Conservation (phyloP, 2,888 invertebrate genomes). For the Alviniconcha strummeri region DNA sequence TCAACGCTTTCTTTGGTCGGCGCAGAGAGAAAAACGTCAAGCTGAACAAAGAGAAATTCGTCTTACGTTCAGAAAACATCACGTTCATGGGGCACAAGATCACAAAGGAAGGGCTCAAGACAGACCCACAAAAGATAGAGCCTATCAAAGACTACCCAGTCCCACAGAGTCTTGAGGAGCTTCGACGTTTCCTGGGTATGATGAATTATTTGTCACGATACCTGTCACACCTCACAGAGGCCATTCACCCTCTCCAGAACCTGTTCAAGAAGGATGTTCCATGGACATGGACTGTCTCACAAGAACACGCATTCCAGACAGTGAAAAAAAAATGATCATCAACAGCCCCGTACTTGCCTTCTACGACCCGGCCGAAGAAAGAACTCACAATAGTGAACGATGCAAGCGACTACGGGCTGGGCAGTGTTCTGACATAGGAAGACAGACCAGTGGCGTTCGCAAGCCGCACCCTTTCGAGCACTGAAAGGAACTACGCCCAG, state of each 20-base stretch:
- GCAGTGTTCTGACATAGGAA: slow-evolving; percentile 44
- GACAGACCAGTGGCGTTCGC: slow-evolving; percentile 42
- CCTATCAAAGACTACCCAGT: slow-evolving; percentile 41
- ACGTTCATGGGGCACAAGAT: slow-evolving; percentile 43
- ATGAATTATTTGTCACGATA: no score
- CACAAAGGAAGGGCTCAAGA: slow-evolving; percentile 37
- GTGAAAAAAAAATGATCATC: slow-evolving; percentile 33
- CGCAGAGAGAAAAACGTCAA: slow-evolving; percentile 40
- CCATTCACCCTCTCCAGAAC: slow-evolving; percentile 37
- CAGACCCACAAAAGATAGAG: slow-evolving; percentile 42
- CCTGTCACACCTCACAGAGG: slow-evolving; percentile 35
- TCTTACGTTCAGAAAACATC: slow-evolving; percentile 24
- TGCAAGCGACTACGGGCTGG: slow-evolving; percentile 48
- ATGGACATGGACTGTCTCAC: slow-evolving; percentile 42
- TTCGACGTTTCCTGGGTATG: slow-evolving; percentile 45
- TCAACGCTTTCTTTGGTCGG: slow-evolving; percentile 35
- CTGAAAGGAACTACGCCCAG: slow-evolving; percentile 44
- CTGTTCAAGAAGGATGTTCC: slow-evolving; percentile 42
- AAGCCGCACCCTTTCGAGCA: slow-evolving; percentile 31
- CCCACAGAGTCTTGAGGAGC: slow-evolving; percentile 36
- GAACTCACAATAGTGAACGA: slow-evolving; percentile 43
- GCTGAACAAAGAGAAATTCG: slow-evolving; percentile 39
- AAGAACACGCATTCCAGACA: slow-evolving; percentile 46
- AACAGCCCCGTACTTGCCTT: slow-evolving; percentile 43
- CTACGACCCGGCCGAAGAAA: slow-evolving; percentile 38